Conservation (phyloP, 2,888 invertebrate species). For the Cotesia congregata region DNA sequence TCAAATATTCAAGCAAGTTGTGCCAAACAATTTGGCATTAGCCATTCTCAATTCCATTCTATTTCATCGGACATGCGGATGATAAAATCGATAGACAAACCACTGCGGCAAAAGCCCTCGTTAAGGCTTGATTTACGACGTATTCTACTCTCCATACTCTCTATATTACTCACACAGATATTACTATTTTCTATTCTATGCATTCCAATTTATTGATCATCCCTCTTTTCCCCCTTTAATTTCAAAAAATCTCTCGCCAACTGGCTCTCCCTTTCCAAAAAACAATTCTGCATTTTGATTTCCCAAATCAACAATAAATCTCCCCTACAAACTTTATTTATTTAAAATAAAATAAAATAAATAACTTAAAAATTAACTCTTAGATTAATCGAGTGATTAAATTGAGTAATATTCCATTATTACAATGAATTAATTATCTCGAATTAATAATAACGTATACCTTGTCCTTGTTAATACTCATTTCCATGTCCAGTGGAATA, state of each 20-base stretch:
- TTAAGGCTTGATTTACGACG: slow-evolving; percentile 22
- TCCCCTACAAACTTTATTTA: too few species aligned
- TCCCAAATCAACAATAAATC: too few species aligned
- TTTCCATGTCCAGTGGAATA: not conserved
- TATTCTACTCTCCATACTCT: slow-evolving; percentile 3
- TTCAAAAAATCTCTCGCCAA: not conserved
- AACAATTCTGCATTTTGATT: too few species aligned
- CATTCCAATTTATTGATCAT: not conserved
- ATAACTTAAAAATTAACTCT: not conserved
- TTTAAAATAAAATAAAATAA: not conserved
- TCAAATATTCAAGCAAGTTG: not conserved
- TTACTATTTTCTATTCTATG: not conserved
- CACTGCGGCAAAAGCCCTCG: slow-evolving; percentile 23
- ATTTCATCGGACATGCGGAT: not conserved
- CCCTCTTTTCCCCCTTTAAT: not conserved
- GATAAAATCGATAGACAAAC: slow-evolving; percentile 22
- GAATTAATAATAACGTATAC: not conserved
- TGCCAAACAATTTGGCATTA: slow-evolving; percentile 6
- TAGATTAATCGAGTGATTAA: not conserved
- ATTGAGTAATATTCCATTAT: not conserved
- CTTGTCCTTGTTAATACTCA: not conserved
- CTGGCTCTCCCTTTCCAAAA: not conserved
- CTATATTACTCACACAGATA: not conserved
- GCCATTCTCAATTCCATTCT: slow-evolving; percentile 11
- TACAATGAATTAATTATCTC: not conserved